Evolutionary conservation across 37 sponge, comb jelly and placozoan genomes (phyloP).

Genomic region (Halichondria panicea): DNA sequence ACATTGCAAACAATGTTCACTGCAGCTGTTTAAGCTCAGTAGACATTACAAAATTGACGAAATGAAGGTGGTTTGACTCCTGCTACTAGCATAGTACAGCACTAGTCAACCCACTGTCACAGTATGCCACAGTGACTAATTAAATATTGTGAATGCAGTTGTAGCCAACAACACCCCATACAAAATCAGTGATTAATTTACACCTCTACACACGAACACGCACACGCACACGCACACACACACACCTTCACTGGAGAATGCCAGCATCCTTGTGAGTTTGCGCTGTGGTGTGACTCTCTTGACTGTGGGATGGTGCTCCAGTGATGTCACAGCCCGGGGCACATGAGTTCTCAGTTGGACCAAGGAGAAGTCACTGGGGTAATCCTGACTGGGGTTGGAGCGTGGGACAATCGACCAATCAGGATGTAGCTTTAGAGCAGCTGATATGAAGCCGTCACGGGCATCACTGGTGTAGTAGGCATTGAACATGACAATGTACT

Average conservation of each 20-base stretch:
- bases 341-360: constrained; percentile 35
- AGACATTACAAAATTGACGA: background rate
- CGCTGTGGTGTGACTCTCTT: constrained; percentile 77
- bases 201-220: background rate
- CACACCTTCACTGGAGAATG: constrained; percentile 7
- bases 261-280: constrained; percentile 51
- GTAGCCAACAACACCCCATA: too few species aligned
- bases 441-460: constrained; percentile 58
- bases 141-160: too few species aligned
- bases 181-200: too few species aligned
- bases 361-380: constrained; percentile 86
- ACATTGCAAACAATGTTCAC: background rate
- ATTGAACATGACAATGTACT: constrained; percentile 85
- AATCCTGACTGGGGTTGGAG: constrained; percentile 60
- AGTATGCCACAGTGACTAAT: too few species aligned
- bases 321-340: constrained; percentile 24
- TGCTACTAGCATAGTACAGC: background rate
- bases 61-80: background rate
- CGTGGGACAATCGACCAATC: constrained; percentile 68
- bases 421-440: constrained; percentile 43
- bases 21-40: background rate
- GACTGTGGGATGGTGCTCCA: constrained; percentile 56
- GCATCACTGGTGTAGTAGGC: constrained; percentile 76
- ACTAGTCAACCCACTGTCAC: too few species aligned
- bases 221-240: constrained; percentile 19